Evolutionary conservation across 2,888 invertebrate genomes (phyloP).

Genomic region (Peribatodes rhomboidaria): DNA sequence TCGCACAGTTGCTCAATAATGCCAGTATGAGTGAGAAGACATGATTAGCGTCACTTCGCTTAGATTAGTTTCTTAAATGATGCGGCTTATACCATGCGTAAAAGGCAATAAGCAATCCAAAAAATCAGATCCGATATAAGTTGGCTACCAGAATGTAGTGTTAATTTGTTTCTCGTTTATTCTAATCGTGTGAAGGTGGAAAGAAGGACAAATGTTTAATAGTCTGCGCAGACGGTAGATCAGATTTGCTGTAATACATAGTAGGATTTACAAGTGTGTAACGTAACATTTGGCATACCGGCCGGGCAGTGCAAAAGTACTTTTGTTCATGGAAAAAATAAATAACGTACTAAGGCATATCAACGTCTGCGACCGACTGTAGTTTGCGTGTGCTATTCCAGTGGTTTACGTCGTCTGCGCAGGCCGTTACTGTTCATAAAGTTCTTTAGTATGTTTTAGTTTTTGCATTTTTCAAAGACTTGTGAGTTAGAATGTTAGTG

Average conservation of each 20-base stretch:
- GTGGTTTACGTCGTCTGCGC: not conserved
- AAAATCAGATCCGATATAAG: not conserved
- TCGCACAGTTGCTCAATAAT: too few species aligned
- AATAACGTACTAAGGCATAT: not conserved
- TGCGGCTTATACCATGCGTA: too few species aligned
- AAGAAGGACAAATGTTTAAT: not conserved
- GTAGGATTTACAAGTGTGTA: not conserved
- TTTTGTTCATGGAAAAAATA: not conserved
- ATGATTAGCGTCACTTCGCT: too few species aligned
- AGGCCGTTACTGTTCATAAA: conserved; percentile 9
- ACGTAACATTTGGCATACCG: not conserved
- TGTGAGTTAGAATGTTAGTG: conserved; percentile 22
- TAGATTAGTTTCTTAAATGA: too few species aligned
- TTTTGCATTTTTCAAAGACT: conserved; percentile 35
- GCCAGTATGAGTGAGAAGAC: too few species aligned
- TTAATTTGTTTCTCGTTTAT: not conserved
- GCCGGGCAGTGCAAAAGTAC: too few species aligned
- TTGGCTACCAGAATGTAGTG: not conserved
- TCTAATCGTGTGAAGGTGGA: conserved; percentile 14
- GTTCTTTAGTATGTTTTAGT: conserved; percentile 21
- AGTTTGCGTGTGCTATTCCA: not conserved
- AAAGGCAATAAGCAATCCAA: too few species aligned
- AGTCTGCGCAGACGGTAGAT: not conserved
- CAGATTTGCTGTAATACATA: too few species aligned
- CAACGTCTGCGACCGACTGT: not conserved